Evolutionary conservation across 1,140 invertebrate genomes (phyloP), one percentile per base, ranked within the genome.

Genomic region (Megalonaias nervosa): DNA sequence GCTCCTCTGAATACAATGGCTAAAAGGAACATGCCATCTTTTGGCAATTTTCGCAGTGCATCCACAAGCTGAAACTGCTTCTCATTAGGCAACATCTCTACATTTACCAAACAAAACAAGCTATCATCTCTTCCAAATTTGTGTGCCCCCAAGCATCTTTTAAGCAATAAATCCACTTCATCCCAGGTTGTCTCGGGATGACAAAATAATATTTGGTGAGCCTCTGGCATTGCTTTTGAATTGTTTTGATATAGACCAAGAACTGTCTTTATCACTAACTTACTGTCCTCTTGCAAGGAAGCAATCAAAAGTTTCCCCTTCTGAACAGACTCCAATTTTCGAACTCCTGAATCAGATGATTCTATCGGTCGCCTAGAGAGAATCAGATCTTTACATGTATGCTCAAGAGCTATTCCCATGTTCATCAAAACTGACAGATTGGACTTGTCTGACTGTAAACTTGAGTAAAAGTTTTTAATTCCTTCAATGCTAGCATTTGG

Each of bases 171-270:
- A 16, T 66, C 31, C 21, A 85, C 56, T 60, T 85, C 82, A 71
- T 81, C 78, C 62, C 65, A 71, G 26, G 66, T 67, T 19, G 82
- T 83, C 38, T 77, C 64, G 21, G 58, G n/a, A 16, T 61, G 73
- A 56, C 82, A 83, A 60, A 85, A 81, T 17, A 85, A 38, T 15
- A 85, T 58, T 23, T 85, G 78, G 48, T 74, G 61, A 17, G 84
- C 68, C 21, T 80, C 70, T 16, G 84, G 84, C 56, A 84, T n/a
- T 6, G 59, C 48, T n/a, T 69, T 23, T 31, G 75, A 80, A 56
- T 81, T 84, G 58, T 84, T 82, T 17, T 62, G 17, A 66, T 80
- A 81, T 21, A 84, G 48, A 48, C 79, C 77, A 55, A 84, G 59
- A 9, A 84, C 19, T 58, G 79, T 84, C 14, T 74, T 59, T 1